Conservation (phyloP, 2,113 vertebrate species). For the Ciconia stormi region DNA sequence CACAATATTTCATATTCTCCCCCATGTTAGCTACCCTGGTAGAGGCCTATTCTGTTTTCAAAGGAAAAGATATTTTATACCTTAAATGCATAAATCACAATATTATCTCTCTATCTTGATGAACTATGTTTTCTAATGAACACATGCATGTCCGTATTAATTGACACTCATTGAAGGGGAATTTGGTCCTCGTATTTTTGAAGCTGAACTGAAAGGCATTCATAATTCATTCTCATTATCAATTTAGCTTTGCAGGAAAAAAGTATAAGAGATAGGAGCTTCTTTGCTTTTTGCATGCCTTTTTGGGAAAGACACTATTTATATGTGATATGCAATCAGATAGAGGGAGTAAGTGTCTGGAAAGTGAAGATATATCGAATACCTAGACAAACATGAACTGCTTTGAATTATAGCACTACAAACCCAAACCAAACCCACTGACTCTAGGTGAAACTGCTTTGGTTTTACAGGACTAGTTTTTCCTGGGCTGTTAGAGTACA, state of each 20-base stretch:
- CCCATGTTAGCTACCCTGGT: not conserved
- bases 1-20: not conserved
- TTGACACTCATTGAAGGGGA: not conserved
- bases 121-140: constrained; percentile 5
- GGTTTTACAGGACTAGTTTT: not conserved
- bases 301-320: not conserved
- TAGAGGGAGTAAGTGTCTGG: not conserved
- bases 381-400: not conserved
- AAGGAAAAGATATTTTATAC: not conserved
- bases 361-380: not conserved
- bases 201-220: constrained; percentile 59
- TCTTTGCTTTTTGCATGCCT: not conserved
- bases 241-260: constrained; percentile 13
- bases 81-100: not conserved
- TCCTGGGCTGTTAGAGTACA: not conserved
- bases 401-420: not conserved
- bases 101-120: constrained; percentile 10
- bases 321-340: not conserved
- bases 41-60: not conserved
- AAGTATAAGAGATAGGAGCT: not conserved
- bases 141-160: not conserved
- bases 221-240: constrained; percentile 47
- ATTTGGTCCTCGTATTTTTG: not conserved
- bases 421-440: not conserved
- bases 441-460: not conserved